Evolutionary conservation across 1,140 invertebrate genomes (phyloP).

Genomic region (Paraescarpia echinospica): DNA sequence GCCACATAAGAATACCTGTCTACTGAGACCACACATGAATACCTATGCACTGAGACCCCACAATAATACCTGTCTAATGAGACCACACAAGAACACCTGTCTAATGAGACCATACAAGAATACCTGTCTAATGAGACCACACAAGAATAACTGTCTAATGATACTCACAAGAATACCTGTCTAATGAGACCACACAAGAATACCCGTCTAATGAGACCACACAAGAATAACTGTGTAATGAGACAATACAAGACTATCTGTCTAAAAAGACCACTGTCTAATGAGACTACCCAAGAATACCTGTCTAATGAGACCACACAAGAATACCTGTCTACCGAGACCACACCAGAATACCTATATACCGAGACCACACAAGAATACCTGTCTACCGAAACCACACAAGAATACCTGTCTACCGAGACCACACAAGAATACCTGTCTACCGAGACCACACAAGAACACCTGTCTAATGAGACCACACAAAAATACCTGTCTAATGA

Average conservation of each 20-base stretch:
- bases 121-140: neutral
- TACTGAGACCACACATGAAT: too few species aligned
- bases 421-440: neutral
- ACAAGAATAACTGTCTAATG: neutral
- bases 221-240: too few species aligned
- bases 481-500: neutral
- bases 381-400: neutral
- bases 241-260: too few species aligned
- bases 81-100: neutral
- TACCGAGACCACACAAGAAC: neutral
- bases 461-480: neutral
- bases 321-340: neutral
- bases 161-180: neutral
- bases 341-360: neutral
- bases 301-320: neutral
- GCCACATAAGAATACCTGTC: too few species aligned
- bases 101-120: neutral
- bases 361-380: neutral
- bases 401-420: neutral
- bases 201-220: neutral
- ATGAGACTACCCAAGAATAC: neutral
- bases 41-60: too few species aligned
- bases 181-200: neutral
- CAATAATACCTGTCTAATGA: too few species aligned
- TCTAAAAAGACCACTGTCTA: too few species aligned